A percentile compares a stretch with the other conserved stretches of the same genome.
These are phyloP conservation scores for Nyctibius grandis DNA, from an alignment of 2,797 vertebrate genomes.

Conservation along the genomic window DNA sequence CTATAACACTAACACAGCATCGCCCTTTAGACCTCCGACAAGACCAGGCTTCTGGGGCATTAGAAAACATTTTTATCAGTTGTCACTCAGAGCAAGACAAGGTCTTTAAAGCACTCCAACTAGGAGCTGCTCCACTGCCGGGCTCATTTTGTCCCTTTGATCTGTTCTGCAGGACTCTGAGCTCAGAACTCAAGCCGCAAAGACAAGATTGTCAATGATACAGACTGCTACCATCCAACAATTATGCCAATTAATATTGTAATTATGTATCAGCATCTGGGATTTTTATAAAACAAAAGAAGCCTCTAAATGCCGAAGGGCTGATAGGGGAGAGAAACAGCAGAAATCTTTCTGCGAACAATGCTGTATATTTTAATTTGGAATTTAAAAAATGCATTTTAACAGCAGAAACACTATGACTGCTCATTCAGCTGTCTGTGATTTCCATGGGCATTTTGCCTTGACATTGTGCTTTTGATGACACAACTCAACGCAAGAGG, in stretches of 20 bases:
- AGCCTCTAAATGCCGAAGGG: background rate
- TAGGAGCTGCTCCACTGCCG: background rate
- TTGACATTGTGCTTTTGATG: background rate
- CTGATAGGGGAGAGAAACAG: background rate
- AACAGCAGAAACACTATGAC: background rate
- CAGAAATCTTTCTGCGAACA: background rate
- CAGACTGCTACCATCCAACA: background rate
- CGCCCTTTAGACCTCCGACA: conserved; percentile 15
- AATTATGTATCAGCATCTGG: background rate
- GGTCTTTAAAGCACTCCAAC: conserved; percentile 10
- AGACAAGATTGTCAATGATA: background rate
- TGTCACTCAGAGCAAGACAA: conserved; percentile 34
- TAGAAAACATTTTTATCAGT: conserved; percentile 19
- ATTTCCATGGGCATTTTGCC: background rate
- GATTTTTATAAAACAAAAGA: background rate
- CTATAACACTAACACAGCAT: background rate
- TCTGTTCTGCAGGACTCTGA: background rate
- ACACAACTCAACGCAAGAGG: background rate
- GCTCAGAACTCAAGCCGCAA: background rate
- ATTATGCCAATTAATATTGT: background rate
- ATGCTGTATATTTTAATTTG: background rate
- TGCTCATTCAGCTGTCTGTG: background rate
- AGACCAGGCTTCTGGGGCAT: background rate
- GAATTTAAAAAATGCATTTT: background rate
- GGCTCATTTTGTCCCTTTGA: conserved; percentile 3